Conservation (phyloP, 1,140 invertebrate species). For the Neotoxoptera formosana region DNA sequence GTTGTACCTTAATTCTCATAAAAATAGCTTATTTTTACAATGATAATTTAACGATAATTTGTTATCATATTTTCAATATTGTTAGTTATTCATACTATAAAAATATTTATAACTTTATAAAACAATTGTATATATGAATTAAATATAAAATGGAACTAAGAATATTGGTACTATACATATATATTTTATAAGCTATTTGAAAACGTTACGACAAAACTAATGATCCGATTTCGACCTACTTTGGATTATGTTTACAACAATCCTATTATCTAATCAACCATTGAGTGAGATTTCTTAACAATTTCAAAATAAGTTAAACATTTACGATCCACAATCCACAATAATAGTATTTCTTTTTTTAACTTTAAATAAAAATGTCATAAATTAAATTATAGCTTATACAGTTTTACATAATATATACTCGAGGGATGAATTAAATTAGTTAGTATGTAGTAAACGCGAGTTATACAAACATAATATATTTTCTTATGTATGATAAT, state of each 20-base stretch:
- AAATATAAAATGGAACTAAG: neutral
- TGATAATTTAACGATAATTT: neutral
- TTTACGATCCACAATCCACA: neutral
- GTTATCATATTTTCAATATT: neutral
- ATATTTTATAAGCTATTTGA: neutral
- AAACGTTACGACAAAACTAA: slow-evolving; percentile 17
- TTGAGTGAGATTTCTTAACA: neutral
- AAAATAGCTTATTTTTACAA: neutral
- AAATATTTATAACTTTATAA: neutral
- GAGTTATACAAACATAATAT: neutral
- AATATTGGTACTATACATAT: neutral
- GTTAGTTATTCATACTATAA: neutral
- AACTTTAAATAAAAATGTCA: neutral
- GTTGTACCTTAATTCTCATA: neutral
- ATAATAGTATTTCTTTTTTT: neutral
- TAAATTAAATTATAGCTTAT: neutral
- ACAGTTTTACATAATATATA: neutral
- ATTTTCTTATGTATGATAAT: neutral
- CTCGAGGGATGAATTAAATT: neutral
- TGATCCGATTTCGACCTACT: slow-evolving; percentile 32
- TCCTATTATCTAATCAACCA: neutral
- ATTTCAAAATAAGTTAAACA: slow-evolving; percentile 26
- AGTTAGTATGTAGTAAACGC: neutral
- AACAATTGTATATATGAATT: too few relatives aligned
- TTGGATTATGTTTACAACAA: neutral